phyloP scores from a whole-genome alignment of 1,140 invertebrate genomes.

The Limonius californicus region DNA sequence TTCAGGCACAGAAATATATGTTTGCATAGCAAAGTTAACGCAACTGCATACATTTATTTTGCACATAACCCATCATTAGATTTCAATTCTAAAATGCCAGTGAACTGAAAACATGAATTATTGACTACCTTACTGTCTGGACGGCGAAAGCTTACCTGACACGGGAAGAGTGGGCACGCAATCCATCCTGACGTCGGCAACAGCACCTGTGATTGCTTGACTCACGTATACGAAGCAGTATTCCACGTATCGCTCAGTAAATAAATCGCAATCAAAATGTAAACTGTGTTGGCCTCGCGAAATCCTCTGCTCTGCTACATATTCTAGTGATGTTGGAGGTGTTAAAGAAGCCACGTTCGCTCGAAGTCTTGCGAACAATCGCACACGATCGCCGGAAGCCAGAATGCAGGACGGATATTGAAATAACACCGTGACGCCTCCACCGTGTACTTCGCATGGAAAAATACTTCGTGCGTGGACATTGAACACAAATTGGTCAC shows the following conservation, averaged over 20 bases:
- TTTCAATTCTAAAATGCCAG: no score
- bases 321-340: conserved; percentile 58
- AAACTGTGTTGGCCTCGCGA: conserved; percentile 64
- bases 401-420: conserved; percentile 78
- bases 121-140: no score
- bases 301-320: conserved; percentile 62
- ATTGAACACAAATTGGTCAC: conserved; percentile 76
- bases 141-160: conserved; percentile 66
- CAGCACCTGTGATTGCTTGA: conserved; percentile 73
- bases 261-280: conserved; percentile 76
- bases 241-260: conserved; percentile 74
- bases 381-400: conserved; percentile 65
- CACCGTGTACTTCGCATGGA: conserved; percentile 66
- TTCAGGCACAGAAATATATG: no score
- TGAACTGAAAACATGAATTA: no score
- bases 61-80: no score
- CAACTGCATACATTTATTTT: no score
- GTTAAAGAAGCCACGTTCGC: conserved; percentile 64
- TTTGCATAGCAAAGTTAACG: no score
- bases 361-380: conserved; percentile 65
- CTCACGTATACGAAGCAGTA: conserved; percentile 85
- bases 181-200: conserved; percentile 73
- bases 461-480: conserved; percentile 76
- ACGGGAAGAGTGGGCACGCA: conserved; percentile 76
- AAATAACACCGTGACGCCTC: conserved; percentile 69